These are phyloP conservation scores for Pogonus chalceus DNA, from an alignment of 1,140 invertebrate species.

Conservation along the genomic window DNA sequence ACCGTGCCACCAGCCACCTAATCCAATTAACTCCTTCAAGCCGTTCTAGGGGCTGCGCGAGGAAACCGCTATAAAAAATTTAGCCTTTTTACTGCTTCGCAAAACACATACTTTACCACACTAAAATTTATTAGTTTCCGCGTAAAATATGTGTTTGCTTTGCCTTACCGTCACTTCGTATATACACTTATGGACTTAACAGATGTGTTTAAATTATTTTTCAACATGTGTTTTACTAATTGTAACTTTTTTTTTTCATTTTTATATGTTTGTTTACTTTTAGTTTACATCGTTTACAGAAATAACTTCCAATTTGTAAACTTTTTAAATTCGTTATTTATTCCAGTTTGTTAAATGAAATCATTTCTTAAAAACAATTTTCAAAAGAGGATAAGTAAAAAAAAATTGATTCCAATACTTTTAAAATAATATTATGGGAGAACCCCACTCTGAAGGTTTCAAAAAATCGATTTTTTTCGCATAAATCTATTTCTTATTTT, in stretches of 20 bases:
- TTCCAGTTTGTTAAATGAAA: too few relatives aligned
- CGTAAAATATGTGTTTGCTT: not conserved
- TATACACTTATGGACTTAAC: too few relatives aligned
- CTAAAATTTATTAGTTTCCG: not conserved
- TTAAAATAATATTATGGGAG: too few relatives aligned
- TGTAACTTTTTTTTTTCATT: not conserved
- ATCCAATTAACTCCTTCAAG: not conserved
- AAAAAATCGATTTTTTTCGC: too few relatives aligned
- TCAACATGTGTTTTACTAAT: not conserved
- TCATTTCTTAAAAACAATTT: too few relatives aligned
- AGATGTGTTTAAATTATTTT: too few relatives aligned
- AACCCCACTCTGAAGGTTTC: too few relatives aligned
- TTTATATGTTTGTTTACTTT: not conserved
- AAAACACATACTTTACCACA: not conserved
- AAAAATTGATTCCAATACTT: too few relatives aligned
- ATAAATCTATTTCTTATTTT: too few relatives aligned
- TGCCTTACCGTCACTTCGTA: not conserved
- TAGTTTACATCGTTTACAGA: not conserved
- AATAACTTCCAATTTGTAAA: not conserved
- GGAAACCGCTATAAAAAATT: not conserved
- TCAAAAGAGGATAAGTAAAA: too few relatives aligned
- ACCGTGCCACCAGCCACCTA: not conserved
- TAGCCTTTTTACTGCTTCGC: not conserved
- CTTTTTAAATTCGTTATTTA: too few relatives aligned
- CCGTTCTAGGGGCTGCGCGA: not conserved